These are phyloP conservation scores for Epizoanthus scotinus DNA, from an alignment of 92 coral and sea anemone genomes.

Conservation along the genomic window DNA sequence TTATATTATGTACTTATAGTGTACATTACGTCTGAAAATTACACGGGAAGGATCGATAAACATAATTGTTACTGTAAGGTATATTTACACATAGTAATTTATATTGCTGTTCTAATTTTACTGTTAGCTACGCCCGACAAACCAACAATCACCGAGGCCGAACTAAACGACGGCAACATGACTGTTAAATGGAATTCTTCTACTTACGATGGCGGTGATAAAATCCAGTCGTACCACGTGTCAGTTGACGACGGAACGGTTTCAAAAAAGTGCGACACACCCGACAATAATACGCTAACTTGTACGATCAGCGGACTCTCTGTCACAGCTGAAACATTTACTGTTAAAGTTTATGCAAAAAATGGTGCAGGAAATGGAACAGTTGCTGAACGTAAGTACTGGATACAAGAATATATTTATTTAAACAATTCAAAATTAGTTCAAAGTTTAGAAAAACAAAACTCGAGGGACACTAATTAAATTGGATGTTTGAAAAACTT, in stretches of 20 bases:
- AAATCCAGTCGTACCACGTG: not conserved
- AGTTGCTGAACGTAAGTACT: not conserved
- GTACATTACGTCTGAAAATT: no score
- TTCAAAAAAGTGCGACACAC: not conserved
- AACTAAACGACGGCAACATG: not conserved
- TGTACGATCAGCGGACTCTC: not conserved
- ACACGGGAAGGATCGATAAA: not conserved
- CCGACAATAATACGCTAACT: not conserved
- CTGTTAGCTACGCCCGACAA: not conserved
- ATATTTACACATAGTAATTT: not conserved
- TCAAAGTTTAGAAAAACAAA: not conserved
- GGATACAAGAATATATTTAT: not conserved
- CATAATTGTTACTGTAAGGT: no score
- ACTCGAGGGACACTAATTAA: not conserved
- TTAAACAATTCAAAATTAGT: not conserved
- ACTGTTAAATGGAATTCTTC: slow-evolving; percentile 3
- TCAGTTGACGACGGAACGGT: not conserved
- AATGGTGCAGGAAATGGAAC: slow-evolving; percentile 9
- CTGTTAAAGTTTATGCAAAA: not conserved
- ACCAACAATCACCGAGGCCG: not conserved
- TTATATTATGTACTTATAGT: no score
- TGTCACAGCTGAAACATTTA: not conserved
- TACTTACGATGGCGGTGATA: slow-evolving; percentile 1
- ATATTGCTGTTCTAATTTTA: not conserved
- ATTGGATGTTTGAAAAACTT: not conserved